Base-by-base conservation (phyloP, 2,797 vertebrate species). In the Phoxinus dragarum region DNA sequence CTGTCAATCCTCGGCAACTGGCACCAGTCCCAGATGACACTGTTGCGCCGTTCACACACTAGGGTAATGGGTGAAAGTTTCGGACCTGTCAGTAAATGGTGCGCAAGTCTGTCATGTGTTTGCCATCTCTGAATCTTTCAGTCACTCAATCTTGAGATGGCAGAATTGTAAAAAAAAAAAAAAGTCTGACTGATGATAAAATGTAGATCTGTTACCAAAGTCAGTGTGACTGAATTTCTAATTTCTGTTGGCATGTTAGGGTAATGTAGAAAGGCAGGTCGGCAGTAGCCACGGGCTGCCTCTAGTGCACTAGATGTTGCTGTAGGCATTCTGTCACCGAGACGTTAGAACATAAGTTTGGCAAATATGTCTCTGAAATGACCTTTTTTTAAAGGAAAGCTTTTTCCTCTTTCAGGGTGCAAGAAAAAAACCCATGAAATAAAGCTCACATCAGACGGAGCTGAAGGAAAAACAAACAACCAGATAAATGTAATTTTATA, bases 231-330 rank as follows among this genome's bases (percentile, higher is more conserved):
- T 61, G 75, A 19, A 76, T 3, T 83, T 54, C 11, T 74, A 4
- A 49, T 74, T 36, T 82, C 54, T 82, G 47, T 36, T 54, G 73
- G 61, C 34, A 77, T 76, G 34, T 77, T 49, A 40, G 44, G 16
- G 64, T 67, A 84, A 77, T 77, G 61, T 76, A 21, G 6, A 42
- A 68, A 77, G 61, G 76, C 73, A 77, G 61, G 23, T 84, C n/a
- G 10, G 44, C 16, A 19, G 54, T 64, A 67, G 44, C 47, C 72
- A 54, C 16, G 0, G 42, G 72, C 40, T 80, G 10, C 6, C 64
- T 54, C 47, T 52, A n/a, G 61, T 81, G 61, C 31, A 9, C 42
- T 76, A 27, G 67, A 81, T 69, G 49, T 56, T 42, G 67, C 79
- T 72, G 16, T 31, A 42, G 80, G 67, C 68, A 34, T n/a, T 23